Evolutionary conservation across 2,888 invertebrate genomes (phyloP).

Genomic region (Sarcophaga variegata): DNA sequence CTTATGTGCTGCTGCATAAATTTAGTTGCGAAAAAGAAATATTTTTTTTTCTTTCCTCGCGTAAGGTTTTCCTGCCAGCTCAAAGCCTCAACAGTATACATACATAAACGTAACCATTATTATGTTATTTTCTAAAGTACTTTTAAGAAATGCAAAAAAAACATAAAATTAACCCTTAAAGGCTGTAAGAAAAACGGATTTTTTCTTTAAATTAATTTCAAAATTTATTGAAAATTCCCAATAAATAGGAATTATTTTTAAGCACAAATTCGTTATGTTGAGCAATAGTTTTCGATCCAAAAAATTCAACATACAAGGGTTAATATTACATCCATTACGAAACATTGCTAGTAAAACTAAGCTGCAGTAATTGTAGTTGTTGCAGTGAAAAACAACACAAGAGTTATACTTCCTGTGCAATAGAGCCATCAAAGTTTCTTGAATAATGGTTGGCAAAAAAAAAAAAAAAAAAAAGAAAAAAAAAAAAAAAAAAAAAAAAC

Average conservation of each 20-base stretch:
- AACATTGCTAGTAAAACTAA: neutral
- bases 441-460: neutral
- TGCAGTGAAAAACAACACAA: neutral
- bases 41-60: neutral
- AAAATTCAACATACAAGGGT: neutral
- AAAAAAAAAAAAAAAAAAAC: too few species aligned
- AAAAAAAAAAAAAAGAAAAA: neutral
- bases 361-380: neutral
- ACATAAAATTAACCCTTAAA: neutral
- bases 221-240: too few species aligned
- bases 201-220: too few species aligned
- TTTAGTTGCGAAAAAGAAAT: neutral
- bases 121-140: neutral
- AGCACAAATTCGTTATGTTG: too few species aligned
- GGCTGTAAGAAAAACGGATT: too few species aligned
- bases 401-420: neutral
- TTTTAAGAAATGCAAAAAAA: neutral
- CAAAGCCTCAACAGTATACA: constrained; percentile 31
- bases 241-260: too few species aligned
- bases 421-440: neutral
- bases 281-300: too few species aligned
- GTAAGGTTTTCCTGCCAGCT: neutral
- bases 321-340: neutral
- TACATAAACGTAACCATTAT: constrained; percentile 15
- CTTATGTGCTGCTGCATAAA: neutral